These are phyloP conservation scores for Harpalus rufipes DNA, from an alignment of 2,888 invertebrate species.

Conservation along the genomic window DNA sequence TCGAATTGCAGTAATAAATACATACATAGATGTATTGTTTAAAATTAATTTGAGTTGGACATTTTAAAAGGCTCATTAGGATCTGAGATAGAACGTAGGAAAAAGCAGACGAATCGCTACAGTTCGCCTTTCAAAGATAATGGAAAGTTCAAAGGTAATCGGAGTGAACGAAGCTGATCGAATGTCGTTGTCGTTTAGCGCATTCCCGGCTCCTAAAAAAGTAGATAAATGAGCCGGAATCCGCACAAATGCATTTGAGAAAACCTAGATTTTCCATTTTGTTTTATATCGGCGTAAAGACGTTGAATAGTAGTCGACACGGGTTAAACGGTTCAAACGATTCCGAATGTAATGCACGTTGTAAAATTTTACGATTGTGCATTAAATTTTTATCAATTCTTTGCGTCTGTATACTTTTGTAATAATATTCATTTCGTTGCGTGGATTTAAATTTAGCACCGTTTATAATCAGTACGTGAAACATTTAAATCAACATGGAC, in stretches of 20 bases:
- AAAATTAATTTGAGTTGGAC: slow-evolving; percentile 50
- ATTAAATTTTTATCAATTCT: slow-evolving; percentile 54
- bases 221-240: slow-evolving; percentile 64
- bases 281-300: slow-evolving; percentile 58
- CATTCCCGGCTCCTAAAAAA: slow-evolving; percentile 57
- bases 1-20: background rate
- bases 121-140: slow-evolving; percentile 55
- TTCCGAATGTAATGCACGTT: slow-evolving; percentile 49
- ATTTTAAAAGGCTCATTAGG: slow-evolving; percentile 58
- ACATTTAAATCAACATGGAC: slow-evolving; percentile 47
- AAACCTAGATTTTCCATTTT: slow-evolving; percentile 58
- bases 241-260: slow-evolving; percentile 57
- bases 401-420: slow-evolving; percentile 29
- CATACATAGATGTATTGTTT: slow-evolving; percentile 30
- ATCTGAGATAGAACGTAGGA: background rate
- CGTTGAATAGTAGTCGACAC: slow-evolving; percentile 48
- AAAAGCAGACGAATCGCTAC: slow-evolving; percentile 40
- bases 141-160: slow-evolving; percentile 67
- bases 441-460: slow-evolving; percentile 1
- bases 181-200: slow-evolving; percentile 63
- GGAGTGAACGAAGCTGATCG: slow-evolving; percentile 65
- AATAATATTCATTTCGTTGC: slow-evolving; percentile 30
- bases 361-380: slow-evolving; percentile 52
- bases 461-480: slow-evolving; percentile 19
- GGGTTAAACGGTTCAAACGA: slow-evolving; percentile 57